These are phyloP conservation scores for Zaprionus ghesquierei DNA, from an alignment of 1,140 invertebrate genomes.

Conservation along the genomic window DNA sequence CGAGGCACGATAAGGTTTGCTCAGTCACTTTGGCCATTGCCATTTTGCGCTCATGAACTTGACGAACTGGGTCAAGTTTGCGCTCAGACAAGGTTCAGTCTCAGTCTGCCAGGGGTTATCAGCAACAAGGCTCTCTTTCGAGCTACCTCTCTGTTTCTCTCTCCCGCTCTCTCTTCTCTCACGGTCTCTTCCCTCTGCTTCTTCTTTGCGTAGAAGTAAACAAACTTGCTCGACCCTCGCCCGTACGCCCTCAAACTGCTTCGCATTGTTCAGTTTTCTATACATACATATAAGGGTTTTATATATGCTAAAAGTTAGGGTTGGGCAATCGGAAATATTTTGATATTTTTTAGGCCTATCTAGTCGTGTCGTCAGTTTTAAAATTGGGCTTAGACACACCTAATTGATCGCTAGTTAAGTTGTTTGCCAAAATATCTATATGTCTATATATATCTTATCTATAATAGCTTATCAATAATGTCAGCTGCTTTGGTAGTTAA, in stretches of 20 bases:
- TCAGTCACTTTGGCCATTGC: background rate
- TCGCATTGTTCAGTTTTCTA: background rate
- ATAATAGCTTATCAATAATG: background rate
- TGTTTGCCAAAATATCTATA: background rate
- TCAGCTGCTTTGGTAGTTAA: background rate
- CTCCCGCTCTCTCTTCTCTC: background rate
- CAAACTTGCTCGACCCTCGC: conserved; percentile 46
- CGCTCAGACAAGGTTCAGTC: conserved; percentile 21
- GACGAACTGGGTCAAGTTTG: conserved; percentile 61
- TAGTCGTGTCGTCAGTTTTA: no score
- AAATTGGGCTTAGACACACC: no score
- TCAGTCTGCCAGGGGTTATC: conserved; percentile 49
- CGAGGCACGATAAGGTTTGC: conserved; percentile 35
- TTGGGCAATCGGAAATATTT: background rate
- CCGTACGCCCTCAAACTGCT: conserved; percentile 3
- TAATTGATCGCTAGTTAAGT: background rate
- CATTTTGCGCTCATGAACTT: conserved; percentile 60
- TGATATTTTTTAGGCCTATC: no score
- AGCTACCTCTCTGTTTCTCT: background rate
- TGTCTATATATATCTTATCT: background rate
- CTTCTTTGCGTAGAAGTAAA: conserved; percentile 48
- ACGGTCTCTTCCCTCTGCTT: no score
- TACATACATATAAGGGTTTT: background rate
- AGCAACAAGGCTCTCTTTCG: background rate
- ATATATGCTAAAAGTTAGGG: background rate